These are phyloP conservation scores for Donacobius atricapilla DNA, from an alignment of 2,113 vertebrate species.

Conservation along the genomic window DNA sequence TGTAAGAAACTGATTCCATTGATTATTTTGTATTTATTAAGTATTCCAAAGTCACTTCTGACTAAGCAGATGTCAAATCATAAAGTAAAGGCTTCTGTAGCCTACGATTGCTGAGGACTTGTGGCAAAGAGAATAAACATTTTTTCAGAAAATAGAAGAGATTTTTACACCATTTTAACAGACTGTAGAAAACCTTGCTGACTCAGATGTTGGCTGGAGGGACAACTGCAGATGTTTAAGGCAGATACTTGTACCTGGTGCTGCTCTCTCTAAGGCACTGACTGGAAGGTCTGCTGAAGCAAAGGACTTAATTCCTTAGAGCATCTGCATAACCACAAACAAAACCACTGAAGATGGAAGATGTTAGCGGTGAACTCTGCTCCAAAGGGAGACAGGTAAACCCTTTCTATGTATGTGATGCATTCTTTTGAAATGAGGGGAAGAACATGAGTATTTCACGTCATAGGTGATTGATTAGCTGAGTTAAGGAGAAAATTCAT, in stretches of 20 bases:
- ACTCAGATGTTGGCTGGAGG: slow-evolving; percentile 37
- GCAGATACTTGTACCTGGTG: slow-evolving; percentile 2
- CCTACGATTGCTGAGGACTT: not conserved
- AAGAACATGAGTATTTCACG: not conserved
- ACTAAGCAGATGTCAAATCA: not conserved
- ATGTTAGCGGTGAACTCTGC: not conserved
- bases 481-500: not conserved
- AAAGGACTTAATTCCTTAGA: not conserved
- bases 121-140: not conserved
- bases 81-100: not conserved
- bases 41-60: not conserved
- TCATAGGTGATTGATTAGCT: not conserved
- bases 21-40: not conserved
- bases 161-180: not conserved
- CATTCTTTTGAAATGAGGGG: not conserved
- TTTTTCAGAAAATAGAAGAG: not conserved
- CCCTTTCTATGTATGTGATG: not conserved
- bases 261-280: slow-evolving; percentile 6
- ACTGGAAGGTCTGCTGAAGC: slow-evolving; percentile 1
- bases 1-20: not conserved
- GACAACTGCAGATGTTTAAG: slow-evolving; percentile 42
- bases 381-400: slow-evolving; percentile 39
- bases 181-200: slow-evolving; percentile 27
- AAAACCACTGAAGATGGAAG: not conserved
- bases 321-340: not conserved